Evolutionary conservation across 2,113 vertebrate genomes (phyloP), one percentile per base, ranked within the genome.

Genomic region (Brachyhypopomus gauderio): DNA sequence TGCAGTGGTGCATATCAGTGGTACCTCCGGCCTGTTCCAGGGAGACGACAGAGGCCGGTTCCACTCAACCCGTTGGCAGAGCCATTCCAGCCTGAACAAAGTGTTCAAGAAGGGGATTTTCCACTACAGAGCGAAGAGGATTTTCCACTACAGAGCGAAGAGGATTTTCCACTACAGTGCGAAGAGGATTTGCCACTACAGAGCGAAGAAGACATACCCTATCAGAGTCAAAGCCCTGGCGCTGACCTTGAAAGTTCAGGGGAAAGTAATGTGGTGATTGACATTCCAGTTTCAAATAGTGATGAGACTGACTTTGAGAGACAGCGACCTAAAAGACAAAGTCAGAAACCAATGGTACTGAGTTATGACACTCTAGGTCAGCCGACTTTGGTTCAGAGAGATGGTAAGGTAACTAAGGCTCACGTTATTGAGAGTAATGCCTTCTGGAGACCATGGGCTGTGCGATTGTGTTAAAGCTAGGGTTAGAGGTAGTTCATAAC

Each of bases 121-220:
- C 78, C 82, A 78, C 75, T 75, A 78, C 82, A 86, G 56, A 58
- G 56, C 16, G 56, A 58, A 67, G 72, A 78, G 71, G 75, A 82
- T 81, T 30, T 78, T 79, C 78, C 82, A 78, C 75, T 75, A 78
- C 82, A 86, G 56, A 58, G 56, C 16, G 76, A 76, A 67, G 72
- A 78, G 71, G 75, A 82, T 81, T 30, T 78, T 79, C 78, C 82
- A 78, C 75, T 75, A 78, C 82, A 83, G 56, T 8, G 56, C 16
- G 76, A 76, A 67, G 72, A 78, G 71, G 75, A 82, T 81, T 30
- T 78, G 82, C 78, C 82, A 78, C 75, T 75, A 78, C 82, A 86
- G 56, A 58, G 56, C 16, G 14, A 58, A 58, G 56, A 58, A 12
- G 5, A 58, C 56, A 58, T 1, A 58, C 56, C 56, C 56, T 8